phyloP scores from a whole-genome alignment of 2,888 invertebrate genomes.

The Graphium colonna region DNA sequence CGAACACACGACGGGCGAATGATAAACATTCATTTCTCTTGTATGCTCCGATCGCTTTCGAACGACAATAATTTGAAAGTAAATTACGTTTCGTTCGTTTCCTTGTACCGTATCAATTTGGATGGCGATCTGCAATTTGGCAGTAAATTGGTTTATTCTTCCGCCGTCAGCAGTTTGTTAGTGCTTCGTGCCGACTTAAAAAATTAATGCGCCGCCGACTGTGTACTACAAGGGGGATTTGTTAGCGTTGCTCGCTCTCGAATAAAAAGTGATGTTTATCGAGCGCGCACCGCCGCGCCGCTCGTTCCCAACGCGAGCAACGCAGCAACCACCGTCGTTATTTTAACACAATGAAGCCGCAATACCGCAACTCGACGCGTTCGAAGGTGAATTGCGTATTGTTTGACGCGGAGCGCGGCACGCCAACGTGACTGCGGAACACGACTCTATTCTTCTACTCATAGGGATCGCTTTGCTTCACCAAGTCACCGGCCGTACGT shows the following conservation, averaged over 20 bases:
- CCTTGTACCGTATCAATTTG: neutral
- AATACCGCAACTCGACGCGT: slow-evolving; percentile 77
- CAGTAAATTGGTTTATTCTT: neutral
- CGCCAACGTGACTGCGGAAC: slow-evolving; percentile 67
- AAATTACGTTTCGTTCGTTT: neutral
- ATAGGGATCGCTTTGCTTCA: slow-evolving; percentile 70
- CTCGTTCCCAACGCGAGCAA: slow-evolving; percentile 59
- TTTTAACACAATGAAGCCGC: slow-evolving; percentile 78
- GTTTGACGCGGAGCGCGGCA: slow-evolving; percentile 69
- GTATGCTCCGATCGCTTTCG: neutral
- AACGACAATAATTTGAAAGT: neutral
- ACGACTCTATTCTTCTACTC: slow-evolving; percentile 65
- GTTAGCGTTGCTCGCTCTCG: slow-evolving; percentile 25
- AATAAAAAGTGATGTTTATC: slow-evolving; percentile 58
- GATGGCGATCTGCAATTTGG: neutral
- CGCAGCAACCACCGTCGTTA: slow-evolving; percentile 53
- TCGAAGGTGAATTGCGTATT: slow-evolving; percentile 80
- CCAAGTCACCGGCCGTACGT: slow-evolving; percentile 32
- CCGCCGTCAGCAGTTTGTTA: neutral
- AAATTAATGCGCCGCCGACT: slow-evolving; percentile 6
- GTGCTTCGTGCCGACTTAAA: neutral
- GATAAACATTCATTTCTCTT: slow-evolving; percentile 14
- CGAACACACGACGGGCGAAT: slow-evolving; percentile 27
- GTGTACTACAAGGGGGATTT: slow-evolving; percentile 14
- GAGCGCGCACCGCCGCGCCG: slow-evolving; percentile 55